A percentile compares a stretch with the other conserved stretches of the same genome.
Evolutionary conservation across 2,888 invertebrate genomes (phyloP).

Genomic region (Onthophagus sagittarius): DNA sequence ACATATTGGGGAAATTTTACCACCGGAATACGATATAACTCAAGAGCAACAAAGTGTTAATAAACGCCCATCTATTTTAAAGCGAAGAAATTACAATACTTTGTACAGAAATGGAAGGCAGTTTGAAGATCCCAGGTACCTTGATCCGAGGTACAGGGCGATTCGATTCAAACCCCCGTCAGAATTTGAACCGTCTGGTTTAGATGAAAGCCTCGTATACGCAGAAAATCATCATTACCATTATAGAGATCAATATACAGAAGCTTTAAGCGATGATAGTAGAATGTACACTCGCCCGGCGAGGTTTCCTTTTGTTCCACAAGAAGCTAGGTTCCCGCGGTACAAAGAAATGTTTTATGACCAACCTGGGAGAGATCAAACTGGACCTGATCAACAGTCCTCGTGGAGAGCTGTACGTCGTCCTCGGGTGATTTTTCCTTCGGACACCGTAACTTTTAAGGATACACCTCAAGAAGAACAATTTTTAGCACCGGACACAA

Average conservation of each 20-base stretch:
- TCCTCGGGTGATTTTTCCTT: conserved; percentile 48
- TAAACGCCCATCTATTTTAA: background rate
- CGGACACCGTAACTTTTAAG: conserved; percentile 46
- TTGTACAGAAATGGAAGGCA: conserved; percentile 12
- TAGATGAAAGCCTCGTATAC: conserved; percentile 27
- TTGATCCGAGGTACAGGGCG: conserved; percentile 17
- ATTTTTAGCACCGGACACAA: conserved; percentile 41
- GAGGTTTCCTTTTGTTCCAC: conserved; percentile 10
- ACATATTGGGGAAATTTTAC: conserved; percentile 47
- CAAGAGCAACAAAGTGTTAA: conserved; percentile 10
- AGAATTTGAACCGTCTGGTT: conserved; percentile 25
- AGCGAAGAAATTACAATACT: conserved; percentile 12
- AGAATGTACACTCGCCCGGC: conserved; percentile 17
- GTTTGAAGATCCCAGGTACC: conserved; percentile 15
- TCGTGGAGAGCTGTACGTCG: conserved; percentile 38
- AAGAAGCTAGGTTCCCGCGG: background rate
- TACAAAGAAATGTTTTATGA: background rate
- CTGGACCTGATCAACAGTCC: conserved; percentile 34
- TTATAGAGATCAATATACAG: conserved; percentile 18
- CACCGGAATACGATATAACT: conserved; percentile 34
- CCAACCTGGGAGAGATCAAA: conserved; percentile 26
- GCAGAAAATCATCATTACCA: conserved; percentile 18
- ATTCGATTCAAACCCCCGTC: conserved; percentile 22
- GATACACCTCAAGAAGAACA: conserved; percentile 41
- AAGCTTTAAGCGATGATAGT: conserved; percentile 5